Percentiles rank a stretch among this genome's conserved stretches.
phyloP scores from a whole-genome alignment of 53 echinoderm and acorn worm species.

The Paracentrotus lividus region DNA sequence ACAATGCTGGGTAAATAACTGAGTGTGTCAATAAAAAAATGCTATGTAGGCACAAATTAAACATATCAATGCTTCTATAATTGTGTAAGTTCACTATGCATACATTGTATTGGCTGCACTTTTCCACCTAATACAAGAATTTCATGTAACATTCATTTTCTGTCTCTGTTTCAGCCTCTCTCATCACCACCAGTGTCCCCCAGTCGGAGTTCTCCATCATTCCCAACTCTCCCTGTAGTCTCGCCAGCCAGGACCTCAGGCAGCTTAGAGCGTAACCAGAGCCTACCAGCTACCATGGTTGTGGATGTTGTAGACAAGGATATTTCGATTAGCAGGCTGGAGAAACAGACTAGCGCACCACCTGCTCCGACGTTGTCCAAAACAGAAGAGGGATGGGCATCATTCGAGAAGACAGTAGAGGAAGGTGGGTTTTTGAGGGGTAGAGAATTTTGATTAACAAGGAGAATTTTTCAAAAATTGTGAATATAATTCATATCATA shows the following conservation, averaged over 20 bases:
- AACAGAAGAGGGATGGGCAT: slow-evolving; percentile 85
- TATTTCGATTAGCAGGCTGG: slow-evolving; percentile 38
- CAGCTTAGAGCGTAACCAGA: slow-evolving; percentile 76
- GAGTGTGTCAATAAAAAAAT: too few species aligned
- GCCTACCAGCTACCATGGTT: slow-evolving; percentile 70
- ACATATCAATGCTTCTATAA: too few species aligned
- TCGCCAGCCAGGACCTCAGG: slow-evolving; percentile 63
- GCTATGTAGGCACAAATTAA: too few species aligned
- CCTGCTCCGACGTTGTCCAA: slow-evolving; percentile 52
- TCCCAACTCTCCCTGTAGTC: slow-evolving; percentile 64
- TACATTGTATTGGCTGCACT: too few species aligned
- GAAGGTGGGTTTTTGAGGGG: slow-evolving; percentile 43
- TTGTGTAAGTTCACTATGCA: too few species aligned
- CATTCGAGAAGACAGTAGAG: slow-evolving; percentile 71
- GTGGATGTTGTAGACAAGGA: not conserved
- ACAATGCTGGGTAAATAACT: too few species aligned
- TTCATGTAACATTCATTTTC: not conserved
- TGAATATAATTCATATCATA: too few species aligned
- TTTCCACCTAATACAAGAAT: too few species aligned
- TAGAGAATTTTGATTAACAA: too few species aligned
- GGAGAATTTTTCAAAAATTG: too few species aligned
- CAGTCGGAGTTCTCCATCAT: slow-evolving; percentile 66
- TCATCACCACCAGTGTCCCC: slow-evolving; percentile 67
- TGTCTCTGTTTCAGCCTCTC: not conserved
- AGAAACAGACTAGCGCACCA: slow-evolving; percentile 73